Conservation (phyloP, 2,888 invertebrate species). For the Drosophila prolongata region DNA sequence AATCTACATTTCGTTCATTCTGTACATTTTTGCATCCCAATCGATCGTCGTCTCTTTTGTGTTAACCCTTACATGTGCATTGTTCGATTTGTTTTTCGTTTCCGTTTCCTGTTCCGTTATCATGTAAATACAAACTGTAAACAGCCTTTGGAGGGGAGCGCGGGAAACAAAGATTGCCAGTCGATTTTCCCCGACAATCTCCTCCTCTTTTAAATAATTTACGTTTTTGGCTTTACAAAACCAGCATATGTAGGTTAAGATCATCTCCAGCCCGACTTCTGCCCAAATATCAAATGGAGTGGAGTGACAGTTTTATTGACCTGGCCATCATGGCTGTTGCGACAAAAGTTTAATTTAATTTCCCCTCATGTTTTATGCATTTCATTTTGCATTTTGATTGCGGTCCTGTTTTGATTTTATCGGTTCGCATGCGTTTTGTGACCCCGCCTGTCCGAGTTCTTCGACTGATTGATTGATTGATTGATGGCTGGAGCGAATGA, state of each 20-base stretch:
- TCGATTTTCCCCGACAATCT: slow-evolving; percentile 1
- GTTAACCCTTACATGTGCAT: slow-evolving; percentile 57
- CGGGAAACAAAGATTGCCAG: slow-evolving; percentile 8
- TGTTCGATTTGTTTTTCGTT: slow-evolving; percentile 41
- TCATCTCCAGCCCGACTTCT: slow-evolving; percentile 4
- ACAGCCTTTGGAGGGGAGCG: slow-evolving; percentile 1
- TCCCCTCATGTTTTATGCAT: slow-evolving; percentile 22
- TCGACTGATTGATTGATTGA: slow-evolving; percentile 36
- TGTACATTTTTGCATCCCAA: slow-evolving; percentile 58
- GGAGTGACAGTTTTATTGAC: slow-evolving; percentile 19
- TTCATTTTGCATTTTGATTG: slow-evolving; percentile 45
- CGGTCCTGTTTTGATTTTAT: slow-evolving; percentile 37
- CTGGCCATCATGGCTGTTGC: background rate
- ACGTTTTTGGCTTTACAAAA: slow-evolving; percentile 20
- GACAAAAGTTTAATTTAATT: slow-evolving; percentile 12
- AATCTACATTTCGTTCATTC: slow-evolving; percentile 58
- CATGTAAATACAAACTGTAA: slow-evolving; percentile 40
- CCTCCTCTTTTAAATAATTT: slow-evolving; percentile 7
- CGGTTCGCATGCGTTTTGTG: slow-evolving; percentile 52
- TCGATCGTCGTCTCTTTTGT: slow-evolving; percentile 64
- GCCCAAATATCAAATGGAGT: background rate
- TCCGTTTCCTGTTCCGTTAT: slow-evolving; percentile 30
- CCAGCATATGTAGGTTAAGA: slow-evolving; percentile 25
- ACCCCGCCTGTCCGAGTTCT: slow-evolving; percentile 27
- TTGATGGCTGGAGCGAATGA: slow-evolving; percentile 17